Conservation (phyloP, 2,888 invertebrate genomes). For the Drosophila neotestacea region DNA sequence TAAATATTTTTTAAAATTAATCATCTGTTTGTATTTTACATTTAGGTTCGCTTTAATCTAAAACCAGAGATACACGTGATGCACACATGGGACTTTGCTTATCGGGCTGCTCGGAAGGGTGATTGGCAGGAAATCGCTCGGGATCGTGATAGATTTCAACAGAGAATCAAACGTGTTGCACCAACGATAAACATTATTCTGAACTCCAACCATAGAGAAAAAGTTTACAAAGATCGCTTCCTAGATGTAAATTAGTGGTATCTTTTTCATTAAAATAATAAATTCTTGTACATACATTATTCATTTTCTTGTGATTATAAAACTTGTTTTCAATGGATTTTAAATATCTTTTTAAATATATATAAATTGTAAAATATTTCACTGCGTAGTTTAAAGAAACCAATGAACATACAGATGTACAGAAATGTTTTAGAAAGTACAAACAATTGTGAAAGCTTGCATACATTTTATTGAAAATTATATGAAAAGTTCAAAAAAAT, state of each 20-base stretch:
- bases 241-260: constrained; percentile 58
- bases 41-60: constrained; percentile 87
- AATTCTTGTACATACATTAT: constrained; percentile 54
- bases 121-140: constrained; percentile 87
- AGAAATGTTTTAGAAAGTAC: constrained; percentile 20
- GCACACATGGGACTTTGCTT: constrained; percentile 88
- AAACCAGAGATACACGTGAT: constrained; percentile 87
- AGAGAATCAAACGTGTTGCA: constrained; percentile 76
- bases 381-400: constrained; percentile 3
- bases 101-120: constrained; percentile 87
- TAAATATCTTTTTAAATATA: constrained; percentile 4
- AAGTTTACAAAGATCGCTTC: constrained; percentile 81
- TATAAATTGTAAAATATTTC: background rate
- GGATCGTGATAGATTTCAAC: constrained; percentile 85
- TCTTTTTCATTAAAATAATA: constrained; percentile 37
- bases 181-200: constrained; percentile 76
- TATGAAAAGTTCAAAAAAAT: constrained; percentile 2
- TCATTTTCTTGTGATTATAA: constrained; percentile 11
- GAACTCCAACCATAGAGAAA: constrained; percentile 79
- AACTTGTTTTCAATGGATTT: constrained; percentile 14
- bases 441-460: constrained; percentile 15
- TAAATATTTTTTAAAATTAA: background rate
- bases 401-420: constrained; percentile 11
- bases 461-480: constrained; percentile 18
- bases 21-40: constrained; percentile 10